These are phyloP conservation scores for Cephus pygmeus DNA, from an alignment of 2,888 invertebrate species.

Conservation along the genomic window DNA sequence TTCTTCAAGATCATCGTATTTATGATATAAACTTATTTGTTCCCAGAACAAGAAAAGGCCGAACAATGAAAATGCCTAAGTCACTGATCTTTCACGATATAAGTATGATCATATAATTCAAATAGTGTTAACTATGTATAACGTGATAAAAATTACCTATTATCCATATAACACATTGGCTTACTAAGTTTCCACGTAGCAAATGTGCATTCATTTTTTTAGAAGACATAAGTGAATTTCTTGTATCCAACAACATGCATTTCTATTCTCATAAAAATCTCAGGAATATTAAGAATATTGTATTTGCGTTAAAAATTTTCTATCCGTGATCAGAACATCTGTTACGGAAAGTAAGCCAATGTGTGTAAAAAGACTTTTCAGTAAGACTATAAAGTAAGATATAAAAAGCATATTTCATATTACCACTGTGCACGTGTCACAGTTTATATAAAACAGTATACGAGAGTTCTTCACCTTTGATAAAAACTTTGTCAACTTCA, in stretches of 20 bases:
- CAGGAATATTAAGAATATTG: neutral
- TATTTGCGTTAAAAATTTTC: neutral
- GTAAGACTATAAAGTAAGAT: neutral
- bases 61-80: slow-evolving; percentile 57
- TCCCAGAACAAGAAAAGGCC: slow-evolving; percentile 58
- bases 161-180: neutral
- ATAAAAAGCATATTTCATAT: neutral
- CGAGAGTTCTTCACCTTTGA: neutral
- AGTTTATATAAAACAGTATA: neutral
- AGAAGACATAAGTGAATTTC: neutral
- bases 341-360: neutral
- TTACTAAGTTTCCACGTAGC: neutral
- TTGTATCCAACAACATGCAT: neutral
- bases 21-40: slow-evolving; percentile 1
- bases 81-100: slow-evolving; percentile 17
- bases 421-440: neutral
- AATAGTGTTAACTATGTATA: slow-evolving; percentile 28
- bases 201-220: neutral
- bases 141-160: neutral
- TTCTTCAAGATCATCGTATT: neutral
- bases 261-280: neutral
- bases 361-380: neutral
- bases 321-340: neutral
- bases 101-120: slow-evolving; percentile 41
- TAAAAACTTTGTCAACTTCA: neutral